Percentiles rank a stretch among this genome's conserved stretches.
phyloP scores from a whole-genome alignment of 2,888 invertebrate species.

The Epiperipatus broadwayi region DNA sequence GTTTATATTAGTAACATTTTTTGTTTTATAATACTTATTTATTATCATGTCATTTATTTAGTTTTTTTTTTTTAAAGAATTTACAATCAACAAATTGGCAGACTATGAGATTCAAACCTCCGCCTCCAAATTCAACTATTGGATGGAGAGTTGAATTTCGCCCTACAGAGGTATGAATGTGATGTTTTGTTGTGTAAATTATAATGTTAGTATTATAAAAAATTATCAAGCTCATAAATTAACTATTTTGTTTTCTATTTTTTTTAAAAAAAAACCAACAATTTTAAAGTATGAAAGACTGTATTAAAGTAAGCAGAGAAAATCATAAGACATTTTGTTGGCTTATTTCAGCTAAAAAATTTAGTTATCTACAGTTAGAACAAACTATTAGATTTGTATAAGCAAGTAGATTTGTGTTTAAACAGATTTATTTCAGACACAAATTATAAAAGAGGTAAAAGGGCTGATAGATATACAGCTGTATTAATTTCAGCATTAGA shows the following conservation, averaged over 20 bases:
- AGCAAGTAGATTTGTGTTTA: too few relatives aligned
- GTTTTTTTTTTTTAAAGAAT: conserved; percentile 41
- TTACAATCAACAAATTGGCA: conserved; percentile 99
- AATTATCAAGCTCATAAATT: neutral
- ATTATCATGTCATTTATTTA: neutral
- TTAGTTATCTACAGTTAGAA: too few relatives aligned
- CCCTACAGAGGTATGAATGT: conserved; percentile 51
- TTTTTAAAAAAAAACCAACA: neutral
- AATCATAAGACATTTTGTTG: too few relatives aligned
- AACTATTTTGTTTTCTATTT: neutral
- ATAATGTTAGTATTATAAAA: too few relatives aligned
- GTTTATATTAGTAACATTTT: neutral
- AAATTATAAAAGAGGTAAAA: too few relatives aligned
- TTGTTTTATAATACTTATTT: neutral
- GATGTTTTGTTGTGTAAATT: neutral
- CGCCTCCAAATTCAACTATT: conserved; percentile 70
- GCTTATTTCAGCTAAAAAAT: too few relatives aligned
- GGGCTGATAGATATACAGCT: too few relatives aligned
- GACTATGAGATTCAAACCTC: conserved; percentile 96
- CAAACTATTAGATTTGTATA: too few relatives aligned
- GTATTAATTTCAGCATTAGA: too few relatives aligned
- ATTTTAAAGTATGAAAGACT: too few relatives aligned
- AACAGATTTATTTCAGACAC: too few relatives aligned
- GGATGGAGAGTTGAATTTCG: conserved; percentile 99
- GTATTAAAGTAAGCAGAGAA: too few relatives aligned